Conservation (phyloP, 2,113 vertebrate species). For the Nymphicus hollandicus region DNA sequence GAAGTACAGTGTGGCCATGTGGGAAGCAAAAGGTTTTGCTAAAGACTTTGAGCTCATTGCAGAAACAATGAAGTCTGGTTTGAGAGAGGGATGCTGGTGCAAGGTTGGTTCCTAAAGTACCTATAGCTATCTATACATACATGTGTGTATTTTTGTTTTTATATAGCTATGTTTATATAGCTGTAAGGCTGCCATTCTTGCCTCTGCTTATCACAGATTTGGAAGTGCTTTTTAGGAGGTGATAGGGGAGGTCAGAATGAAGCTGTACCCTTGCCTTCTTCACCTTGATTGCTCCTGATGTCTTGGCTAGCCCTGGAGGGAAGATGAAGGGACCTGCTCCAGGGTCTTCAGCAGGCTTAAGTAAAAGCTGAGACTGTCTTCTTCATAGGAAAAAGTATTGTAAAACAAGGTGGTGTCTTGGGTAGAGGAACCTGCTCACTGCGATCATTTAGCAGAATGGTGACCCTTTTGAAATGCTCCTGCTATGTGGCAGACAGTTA, state of each 20-base stretch:
- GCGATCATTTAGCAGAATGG: background rate
- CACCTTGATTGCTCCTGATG: background rate
- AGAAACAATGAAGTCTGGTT: background rate
- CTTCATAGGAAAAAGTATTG: background rate
- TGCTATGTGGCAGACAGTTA: rapidly evolving
- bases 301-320: background rate
- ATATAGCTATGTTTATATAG: background rate
- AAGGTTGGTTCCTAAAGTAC: background rate
- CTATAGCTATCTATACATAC: background rate
- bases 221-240: background rate
- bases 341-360: background rate
- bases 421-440: background rate
- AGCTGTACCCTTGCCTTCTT: background rate
- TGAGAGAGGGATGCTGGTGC: background rate
- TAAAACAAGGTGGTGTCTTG: background rate
- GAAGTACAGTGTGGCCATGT: background rate
- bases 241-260: background rate
- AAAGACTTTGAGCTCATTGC: background rate
- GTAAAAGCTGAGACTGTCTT: background rate
- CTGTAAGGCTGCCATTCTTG: background rate
- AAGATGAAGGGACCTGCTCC: background rate
- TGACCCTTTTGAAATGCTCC: background rate
- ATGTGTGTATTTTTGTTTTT: background rate
- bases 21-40: background rate
- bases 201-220: background rate